Evolutionary conservation across 2,888 invertebrate genomes (phyloP).

Genomic region (Yponomeuta malinellus): DNA sequence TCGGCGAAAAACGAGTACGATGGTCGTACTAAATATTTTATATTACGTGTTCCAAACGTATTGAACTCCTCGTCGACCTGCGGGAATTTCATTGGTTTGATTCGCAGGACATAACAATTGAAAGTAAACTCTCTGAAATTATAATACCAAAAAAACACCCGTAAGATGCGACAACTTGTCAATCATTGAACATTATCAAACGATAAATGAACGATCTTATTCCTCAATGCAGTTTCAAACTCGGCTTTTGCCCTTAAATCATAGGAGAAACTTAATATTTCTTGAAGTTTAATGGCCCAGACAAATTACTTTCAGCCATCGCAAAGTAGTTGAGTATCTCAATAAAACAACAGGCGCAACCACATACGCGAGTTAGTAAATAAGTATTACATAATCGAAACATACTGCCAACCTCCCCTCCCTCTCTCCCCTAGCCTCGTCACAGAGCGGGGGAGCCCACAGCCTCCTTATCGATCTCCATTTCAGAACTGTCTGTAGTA

Average conservation of each 20-base stretch:
- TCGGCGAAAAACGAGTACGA: not conserved
- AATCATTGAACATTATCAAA: no score
- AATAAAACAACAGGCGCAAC: not conserved
- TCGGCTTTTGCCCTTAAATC: no score
- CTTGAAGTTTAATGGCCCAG: not conserved
- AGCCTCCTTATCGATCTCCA: slow-evolving; percentile 14
- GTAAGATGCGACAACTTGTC: no score
- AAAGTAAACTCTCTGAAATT: not conserved
- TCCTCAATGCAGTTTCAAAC: no score
- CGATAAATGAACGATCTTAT: no score
- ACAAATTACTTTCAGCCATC: not conserved
- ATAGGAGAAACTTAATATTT: no score
- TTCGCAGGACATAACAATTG: not conserved
- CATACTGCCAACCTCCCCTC: slow-evolving; percentile 3
- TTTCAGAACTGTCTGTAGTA: slow-evolving; percentile 10
- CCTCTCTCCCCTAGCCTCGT: not conserved
- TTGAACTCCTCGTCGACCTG: not conserved
- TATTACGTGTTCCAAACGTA: not conserved
- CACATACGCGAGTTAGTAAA: not conserved
- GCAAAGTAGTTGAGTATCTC: not conserved
- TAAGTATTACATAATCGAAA: slow-evolving; percentile 8
- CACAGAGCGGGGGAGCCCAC: not conserved
- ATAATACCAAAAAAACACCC: not conserved
- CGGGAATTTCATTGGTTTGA: not conserved
- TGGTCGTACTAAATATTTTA: not conserved